Base-by-base conservation (phyloP, 1,140 invertebrate genomes). In the Dinothrombium tinctorium region DNA sequence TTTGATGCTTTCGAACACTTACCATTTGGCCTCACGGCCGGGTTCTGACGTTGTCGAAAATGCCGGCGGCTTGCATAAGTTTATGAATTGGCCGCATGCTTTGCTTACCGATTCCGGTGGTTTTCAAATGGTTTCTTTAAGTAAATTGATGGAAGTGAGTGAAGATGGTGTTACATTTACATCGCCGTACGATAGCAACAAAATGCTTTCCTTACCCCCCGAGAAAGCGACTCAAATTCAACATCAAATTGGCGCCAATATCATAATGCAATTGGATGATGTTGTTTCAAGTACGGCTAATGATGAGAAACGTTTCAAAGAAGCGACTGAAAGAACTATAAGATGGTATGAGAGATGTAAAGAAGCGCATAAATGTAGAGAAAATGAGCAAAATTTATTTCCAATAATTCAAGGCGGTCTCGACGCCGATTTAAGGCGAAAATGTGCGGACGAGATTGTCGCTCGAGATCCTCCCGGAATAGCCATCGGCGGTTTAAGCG, bases 261-360 rank as follows among this genome's bases (percentile, higher is more conserved):
- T 99, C 31, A 90, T 98, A 46, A 99, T 98, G 92, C 92, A 98
- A 58, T 60, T 99, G 33, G 92, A 99, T 67, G 90, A 98, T 69
- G 92, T 98, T 7, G 81, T 98, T 2, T 75, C 76, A 54, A 84
- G 76, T 38, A 74, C 70, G 40, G 71, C 69, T 32, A 76, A 69
- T 36, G 59, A 57, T 12, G 76, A 76, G 35, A 67, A 73, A 33
- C 63, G 87, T 51, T 79, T 95, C 33, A 75, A 83, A 61, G 83
- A 92, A 64, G 87, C 89, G 2, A 89, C 82, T 69, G 57, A 77
- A 48, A 69, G 47, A 32, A 48, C 48, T 20, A 45, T 50, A 19
- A 39, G 89, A 39, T 96, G 92, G 92, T 59, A 96, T 26, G 89
- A 99, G 57, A 66, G 92, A 48, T 96, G 90, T 60, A 58, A 92